These are phyloP conservation scores for Caranx melampygus DNA, from an alignment of 2,113 vertebrate species.

Conservation along the genomic window DNA sequence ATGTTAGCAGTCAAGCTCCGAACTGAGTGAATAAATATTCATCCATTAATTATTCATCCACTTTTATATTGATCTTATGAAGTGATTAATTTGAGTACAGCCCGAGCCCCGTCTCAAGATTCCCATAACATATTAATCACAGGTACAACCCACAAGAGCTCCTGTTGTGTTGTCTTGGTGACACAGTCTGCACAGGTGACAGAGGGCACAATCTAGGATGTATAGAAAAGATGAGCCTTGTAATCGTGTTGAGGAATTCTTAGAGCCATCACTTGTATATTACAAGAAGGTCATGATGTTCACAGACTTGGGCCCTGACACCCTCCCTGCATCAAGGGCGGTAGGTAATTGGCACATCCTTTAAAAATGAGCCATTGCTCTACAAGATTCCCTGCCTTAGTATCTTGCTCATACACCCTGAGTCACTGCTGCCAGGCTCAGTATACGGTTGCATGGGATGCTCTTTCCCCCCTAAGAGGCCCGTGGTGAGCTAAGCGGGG, in stretches of 20 bases:
- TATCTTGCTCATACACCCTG: constrained; percentile 42
- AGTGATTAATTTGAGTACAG: constrained; percentile 45
- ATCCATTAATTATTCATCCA: constrained; percentile 57
- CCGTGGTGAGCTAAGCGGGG: constrained; percentile 61
- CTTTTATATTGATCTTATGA: constrained; percentile 52
- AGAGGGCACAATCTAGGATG: not conserved
- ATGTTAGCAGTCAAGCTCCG: constrained; percentile 18
- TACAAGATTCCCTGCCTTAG: constrained; percentile 30
- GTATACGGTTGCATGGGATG: constrained; percentile 49
- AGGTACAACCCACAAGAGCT: constrained; percentile 34
- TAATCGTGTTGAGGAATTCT: constrained; percentile 13
- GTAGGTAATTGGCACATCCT: constrained; percentile 30
- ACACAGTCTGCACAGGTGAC: constrained; percentile 8
- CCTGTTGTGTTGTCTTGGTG: constrained; percentile 29
- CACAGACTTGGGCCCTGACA: constrained; percentile 43
- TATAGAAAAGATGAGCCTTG: not conserved
- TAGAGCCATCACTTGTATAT: constrained; percentile 9
- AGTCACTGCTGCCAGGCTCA: constrained; percentile 43
- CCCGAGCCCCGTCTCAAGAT: constrained; percentile 17
- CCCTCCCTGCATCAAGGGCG: not conserved
- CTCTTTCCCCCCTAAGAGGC: constrained; percentile 56
- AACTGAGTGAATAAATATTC: constrained; percentile 34
- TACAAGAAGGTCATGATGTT: constrained; percentile 32
- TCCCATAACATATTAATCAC: constrained; percentile 59
- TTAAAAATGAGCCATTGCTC: constrained; percentile 34